Evolutionary conservation across 2,113 vertebrate species (phyloP), one percentile per base, ranked within the genome.

Genomic region (Archilochus colubris): DNA sequence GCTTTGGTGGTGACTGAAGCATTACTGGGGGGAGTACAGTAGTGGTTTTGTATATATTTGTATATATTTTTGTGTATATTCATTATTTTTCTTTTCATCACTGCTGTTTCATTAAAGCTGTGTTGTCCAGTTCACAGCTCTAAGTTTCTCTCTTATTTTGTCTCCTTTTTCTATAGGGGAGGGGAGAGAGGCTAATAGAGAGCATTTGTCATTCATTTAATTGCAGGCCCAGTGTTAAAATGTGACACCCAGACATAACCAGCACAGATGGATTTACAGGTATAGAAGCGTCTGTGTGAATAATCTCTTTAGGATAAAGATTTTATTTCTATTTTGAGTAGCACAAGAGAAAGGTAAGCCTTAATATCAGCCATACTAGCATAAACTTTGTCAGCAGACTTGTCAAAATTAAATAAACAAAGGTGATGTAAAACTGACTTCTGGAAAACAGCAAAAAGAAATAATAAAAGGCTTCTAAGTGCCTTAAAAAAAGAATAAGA

Each of bases 331-430:
- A 19, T 74, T 87, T 89, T 38, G 43, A 63, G 55, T 63, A 70
- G 3, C 7, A 17, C 9, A 40, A 70, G 13, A 82, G 33, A 82
- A 66, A 82, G 10, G 2, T 17, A 84, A 68, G 8, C 3, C 15
- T 58, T 64, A 44, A 87, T 91, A 51, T 73, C 17, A 69, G 27
- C 5, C 8, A 5, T 51, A 82, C 43, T 76, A 82, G n/a, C 14
- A 44, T 16, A 54, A 85, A 79, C 12, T 64, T 72, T 81, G 31
- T 31, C 53, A 84, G 12, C 15, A 85, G 62, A 43, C 22, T 73
- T 85, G 40, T 80, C 69, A 84, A 88, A 93, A 76, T 55, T 86
- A 84, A 85, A n/a, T 33, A 86, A 89, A 64, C 12, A 82, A 73
- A 82, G 17, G 28, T 82, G 40, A 40, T 57, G 20, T 67, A 86